Conservation (phyloP, 2,888 invertebrate genomes). For the Thymelicus acteon region DNA sequence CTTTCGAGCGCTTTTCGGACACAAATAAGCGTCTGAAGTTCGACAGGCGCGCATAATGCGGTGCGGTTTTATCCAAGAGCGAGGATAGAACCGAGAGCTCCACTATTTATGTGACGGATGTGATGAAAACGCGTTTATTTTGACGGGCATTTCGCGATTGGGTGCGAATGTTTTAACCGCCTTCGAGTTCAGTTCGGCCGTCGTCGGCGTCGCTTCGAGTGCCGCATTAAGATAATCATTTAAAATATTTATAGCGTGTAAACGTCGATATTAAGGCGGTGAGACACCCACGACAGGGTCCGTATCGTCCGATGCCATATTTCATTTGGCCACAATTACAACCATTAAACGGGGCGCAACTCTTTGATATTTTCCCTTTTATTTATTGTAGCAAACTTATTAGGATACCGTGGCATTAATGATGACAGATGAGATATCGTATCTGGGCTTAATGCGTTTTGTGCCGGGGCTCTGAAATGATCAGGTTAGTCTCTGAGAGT, state of each 20-base stretch:
- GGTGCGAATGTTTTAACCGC: constrained; percentile 64
- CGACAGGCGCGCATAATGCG: constrained; percentile 73
- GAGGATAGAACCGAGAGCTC: constrained; percentile 38
- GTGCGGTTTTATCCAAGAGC: constrained; percentile 51
- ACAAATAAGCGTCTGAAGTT: constrained; percentile 81
- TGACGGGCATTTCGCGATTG: constrained; percentile 56
- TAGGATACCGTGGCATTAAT: constrained; percentile 82
- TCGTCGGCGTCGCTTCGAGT: constrained; percentile 58
- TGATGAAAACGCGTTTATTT: constrained; percentile 60
- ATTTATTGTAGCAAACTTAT: constrained; percentile 82
- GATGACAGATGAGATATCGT: constrained; percentile 81
- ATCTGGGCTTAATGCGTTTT: constrained; percentile 71
- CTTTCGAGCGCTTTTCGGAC: constrained; percentile 81
- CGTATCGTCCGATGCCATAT: constrained; percentile 70
- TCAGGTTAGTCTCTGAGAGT: constrained; percentile 56
- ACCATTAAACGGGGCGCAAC: constrained; percentile 80
- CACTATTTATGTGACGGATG: constrained; percentile 49
- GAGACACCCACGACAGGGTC: constrained; percentile 74
- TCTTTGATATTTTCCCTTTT: constrained; percentile 78
- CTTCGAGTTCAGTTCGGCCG: constrained; percentile 49
- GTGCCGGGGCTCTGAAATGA: constrained; percentile 61
- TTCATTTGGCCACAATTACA: constrained; percentile 82
- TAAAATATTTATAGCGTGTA: constrained; percentile 80
- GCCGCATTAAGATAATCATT: constrained; percentile 72
- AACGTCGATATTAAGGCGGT: constrained; percentile 74